A percentile compares a stretch with the other conserved stretches of the same genome.
These are phyloP conservation scores for Melinaea marsaeus DNA, from an alignment of 2,888 invertebrate species.

Conservation along the genomic window DNA sequence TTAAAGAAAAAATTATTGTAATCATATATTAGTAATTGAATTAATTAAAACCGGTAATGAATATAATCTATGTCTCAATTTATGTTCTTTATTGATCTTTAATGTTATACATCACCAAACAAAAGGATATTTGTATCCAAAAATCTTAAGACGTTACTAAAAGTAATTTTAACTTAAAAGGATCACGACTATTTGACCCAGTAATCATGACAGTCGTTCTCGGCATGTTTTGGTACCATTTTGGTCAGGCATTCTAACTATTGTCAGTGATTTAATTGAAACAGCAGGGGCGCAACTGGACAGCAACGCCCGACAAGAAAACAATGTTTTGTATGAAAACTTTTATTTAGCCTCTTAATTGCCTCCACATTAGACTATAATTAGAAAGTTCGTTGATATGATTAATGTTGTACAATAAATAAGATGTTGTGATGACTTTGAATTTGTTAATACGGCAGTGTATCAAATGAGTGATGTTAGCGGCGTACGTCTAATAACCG, in stretches of 20 bases:
- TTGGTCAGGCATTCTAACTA: slow-evolving; percentile 69
- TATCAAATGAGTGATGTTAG: neutral
- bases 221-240: slow-evolving; percentile 67
- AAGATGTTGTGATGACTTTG: slow-evolving; percentile 39
- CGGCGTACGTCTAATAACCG: neutral
- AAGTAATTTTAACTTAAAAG: slow-evolving; percentile 26
- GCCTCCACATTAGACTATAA: slow-evolving; percentile 63
- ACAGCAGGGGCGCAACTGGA: slow-evolving; percentile 66
- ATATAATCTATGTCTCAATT: too few species aligned
- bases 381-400: slow-evolving; percentile 57
- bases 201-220: slow-evolving; percentile 40
- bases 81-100: too few species aligned
- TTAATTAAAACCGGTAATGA: too few species aligned
- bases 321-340: slow-evolving; percentile 72
- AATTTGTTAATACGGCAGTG: slow-evolving; percentile 19
- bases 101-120: too few species aligned
- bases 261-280: slow-evolving; percentile 77
- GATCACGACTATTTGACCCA: slow-evolving; percentile 45
- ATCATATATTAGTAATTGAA: too few species aligned
- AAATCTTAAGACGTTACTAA: neutral
- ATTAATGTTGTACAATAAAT: slow-evolving; percentile 63
- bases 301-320: slow-evolving; percentile 54
- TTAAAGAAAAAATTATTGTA: too few species aligned
- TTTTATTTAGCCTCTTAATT: slow-evolving; percentile 67
- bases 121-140: too few species aligned